phyloP scores from a whole-genome alignment of 1,140 invertebrate species.

The Pachyrhynchus sulphureomaculatus region DNA sequence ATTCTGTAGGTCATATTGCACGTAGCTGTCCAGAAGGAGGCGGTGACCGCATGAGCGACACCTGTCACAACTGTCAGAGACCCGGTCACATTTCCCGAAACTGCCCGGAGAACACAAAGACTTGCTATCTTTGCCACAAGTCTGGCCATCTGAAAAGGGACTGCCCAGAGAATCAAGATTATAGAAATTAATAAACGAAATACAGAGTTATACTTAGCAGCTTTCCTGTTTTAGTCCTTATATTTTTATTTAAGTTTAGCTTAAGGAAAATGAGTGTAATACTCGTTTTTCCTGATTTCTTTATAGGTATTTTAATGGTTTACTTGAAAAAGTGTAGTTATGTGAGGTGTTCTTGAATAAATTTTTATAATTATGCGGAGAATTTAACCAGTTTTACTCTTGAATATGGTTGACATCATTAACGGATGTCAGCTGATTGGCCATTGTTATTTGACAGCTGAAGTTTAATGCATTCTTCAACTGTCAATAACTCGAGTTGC shows the following conservation, averaged over 20 bases:
- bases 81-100: conserved; percentile 84
- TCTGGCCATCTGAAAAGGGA: conserved; percentile 87
- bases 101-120: conserved; percentile 81
- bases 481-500: no score
- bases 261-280: background rate
- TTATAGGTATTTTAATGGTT: conserved; percentile 6
- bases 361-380: no score
- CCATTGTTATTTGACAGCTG: no score
- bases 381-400: no score
- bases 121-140: conserved; percentile 87
- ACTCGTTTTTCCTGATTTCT: background rate
- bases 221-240: conserved; percentile 27
- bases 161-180: conserved; percentile 68
- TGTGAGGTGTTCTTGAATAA: background rate
- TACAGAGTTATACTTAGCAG: conserved; percentile 1
- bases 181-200: conserved; percentile 41
- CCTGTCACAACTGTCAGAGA: conserved; percentile 89
- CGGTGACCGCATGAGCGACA: conserved; percentile 55
- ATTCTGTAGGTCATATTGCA: conserved; percentile 78
- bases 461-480: no score
- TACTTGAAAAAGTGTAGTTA: conserved; percentile 13
- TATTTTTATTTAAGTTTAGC: conserved; percentile 11
- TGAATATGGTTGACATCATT: no score
- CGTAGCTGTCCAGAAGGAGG: conserved; percentile 77
- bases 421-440: no score